Percentiles rank a stretch among this genome's conserved stretches.
Conservation (phyloP, 2,113 vertebrate genomes). For the Boleophthalmus pectinirostris region DNA sequence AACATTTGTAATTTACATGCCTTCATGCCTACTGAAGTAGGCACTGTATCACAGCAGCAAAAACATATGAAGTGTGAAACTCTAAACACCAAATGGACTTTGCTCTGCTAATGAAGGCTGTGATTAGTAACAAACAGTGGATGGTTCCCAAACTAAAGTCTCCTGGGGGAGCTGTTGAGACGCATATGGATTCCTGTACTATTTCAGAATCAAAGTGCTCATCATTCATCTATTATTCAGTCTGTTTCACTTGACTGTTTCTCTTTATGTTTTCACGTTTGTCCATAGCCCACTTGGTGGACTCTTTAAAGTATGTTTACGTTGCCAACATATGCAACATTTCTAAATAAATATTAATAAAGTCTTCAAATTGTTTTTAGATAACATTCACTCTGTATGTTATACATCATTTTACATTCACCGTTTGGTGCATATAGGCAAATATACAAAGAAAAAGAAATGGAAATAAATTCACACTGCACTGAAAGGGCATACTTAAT, state of each 20-base stretch:
- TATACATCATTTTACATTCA: not conserved
- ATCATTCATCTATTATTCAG: conserved; percentile 78
- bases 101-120: conserved; percentile 42
- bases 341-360: not conserved
- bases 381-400: not conserved
- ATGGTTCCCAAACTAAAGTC: conserved; percentile 54
- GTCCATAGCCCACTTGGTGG: conserved; percentile 63
- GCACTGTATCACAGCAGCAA: conserved; percentile 1
- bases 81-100: conserved; percentile 29
- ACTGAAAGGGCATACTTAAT: conserved; percentile 69
- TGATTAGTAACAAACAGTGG: conserved; percentile 52
- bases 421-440: not conserved
- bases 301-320: conserved; percentile 61
- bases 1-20: not conserved
- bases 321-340: conserved; percentile 27
- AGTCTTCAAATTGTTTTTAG: not conserved
- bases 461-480: conserved; percentile 35
- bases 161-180: conserved; percentile 44
- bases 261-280: conserved; percentile 66
- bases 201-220: conserved; percentile 77
- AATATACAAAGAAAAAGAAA: not conserved
- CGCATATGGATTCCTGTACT: conserved; percentile 53
- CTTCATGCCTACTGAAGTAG: not conserved
- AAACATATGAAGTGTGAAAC: conserved; percentile 14
- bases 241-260: conserved; percentile 70